Percentiles rank a stretch among this genome's conserved stretches.
These are phyloP conservation scores for Cichlasoma orientale DNA, from an alignment of 2,797 vertebrate species.

Conservation along the genomic window DNA sequence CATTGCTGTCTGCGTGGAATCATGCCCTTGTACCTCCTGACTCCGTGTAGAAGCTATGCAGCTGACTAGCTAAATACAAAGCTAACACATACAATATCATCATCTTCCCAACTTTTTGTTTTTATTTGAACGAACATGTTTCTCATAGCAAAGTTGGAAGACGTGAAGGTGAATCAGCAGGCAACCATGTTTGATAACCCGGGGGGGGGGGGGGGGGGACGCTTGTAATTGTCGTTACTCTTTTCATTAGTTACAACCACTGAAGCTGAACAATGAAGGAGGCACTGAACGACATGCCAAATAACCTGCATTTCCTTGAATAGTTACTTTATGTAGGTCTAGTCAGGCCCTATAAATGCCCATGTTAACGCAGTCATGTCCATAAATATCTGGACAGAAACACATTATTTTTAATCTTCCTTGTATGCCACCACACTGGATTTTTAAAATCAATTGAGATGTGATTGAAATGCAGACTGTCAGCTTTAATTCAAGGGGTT, in stretches of 20 bases:
- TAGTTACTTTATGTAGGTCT: too few relatives aligned
- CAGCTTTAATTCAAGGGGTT: not conserved
- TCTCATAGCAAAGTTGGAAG: not conserved
- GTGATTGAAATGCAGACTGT: not conserved
- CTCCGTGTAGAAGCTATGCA: not conserved
- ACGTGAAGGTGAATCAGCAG: too few relatives aligned
- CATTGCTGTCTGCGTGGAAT: not conserved
- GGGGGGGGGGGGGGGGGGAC: too few relatives aligned
- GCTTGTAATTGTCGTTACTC: rapidly evolving
- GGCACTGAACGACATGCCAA: not conserved
- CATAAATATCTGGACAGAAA: not conserved
- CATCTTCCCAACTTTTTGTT: not conserved
- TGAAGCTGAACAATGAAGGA: not conserved
- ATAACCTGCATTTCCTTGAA: not conserved
- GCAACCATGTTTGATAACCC: too few relatives aligned
- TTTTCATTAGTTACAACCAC: not conserved
- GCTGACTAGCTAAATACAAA: not conserved
- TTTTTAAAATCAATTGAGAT: not conserved
- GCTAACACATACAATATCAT: not conserved
- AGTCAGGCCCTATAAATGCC: not conserved
- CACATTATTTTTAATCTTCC: too few relatives aligned
- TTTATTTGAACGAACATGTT: not conserved
- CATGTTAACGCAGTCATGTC: not conserved
- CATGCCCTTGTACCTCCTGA: not conserved
- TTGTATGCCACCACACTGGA: not conserved